Evolutionary conservation across 2,888 invertebrate genomes (phyloP).

Genomic region (Acanthopleura granulata): DNA sequence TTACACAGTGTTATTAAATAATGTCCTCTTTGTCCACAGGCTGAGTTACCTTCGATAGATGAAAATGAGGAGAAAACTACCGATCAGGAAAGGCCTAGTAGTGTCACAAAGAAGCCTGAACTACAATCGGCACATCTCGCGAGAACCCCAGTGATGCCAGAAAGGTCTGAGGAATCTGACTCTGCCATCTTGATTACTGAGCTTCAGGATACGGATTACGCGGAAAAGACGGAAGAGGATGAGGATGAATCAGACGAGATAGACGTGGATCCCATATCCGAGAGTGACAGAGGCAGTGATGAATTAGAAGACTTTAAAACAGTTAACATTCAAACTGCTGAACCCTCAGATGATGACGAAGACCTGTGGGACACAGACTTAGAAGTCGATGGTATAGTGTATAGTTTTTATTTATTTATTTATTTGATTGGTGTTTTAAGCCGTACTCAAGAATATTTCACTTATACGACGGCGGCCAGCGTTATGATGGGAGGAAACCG

Average conservation of each 20-base stretch:
- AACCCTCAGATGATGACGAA: background rate
- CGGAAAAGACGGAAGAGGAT: background rate
- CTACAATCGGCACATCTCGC: background rate
- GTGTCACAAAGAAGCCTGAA: background rate
- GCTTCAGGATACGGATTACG: background rate
- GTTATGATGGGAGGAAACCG: too few species aligned
- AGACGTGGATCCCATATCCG: background rate
- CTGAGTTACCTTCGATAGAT: too few species aligned
- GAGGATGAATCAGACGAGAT: background rate
- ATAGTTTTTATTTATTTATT: background rate
- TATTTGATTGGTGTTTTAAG: too few species aligned
- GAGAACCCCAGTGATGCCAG: background rate
- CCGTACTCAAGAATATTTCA: too few species aligned
- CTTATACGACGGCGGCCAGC: too few species aligned
- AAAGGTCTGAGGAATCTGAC: background rate
- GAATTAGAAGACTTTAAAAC: background rate
- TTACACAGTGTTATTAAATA: too few species aligned
- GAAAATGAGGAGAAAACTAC: too few species aligned
- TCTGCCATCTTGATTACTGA: background rate
- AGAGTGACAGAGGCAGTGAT: background rate
- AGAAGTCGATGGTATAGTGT: background rate
- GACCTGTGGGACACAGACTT: conserved; percentile 11
- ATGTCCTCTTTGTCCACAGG: too few species aligned
- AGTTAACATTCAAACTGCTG: background rate
- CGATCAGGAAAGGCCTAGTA: too few species aligned